Conservation (phyloP, 1,140 invertebrate genomes). For the Ceratina japonica region DNA sequence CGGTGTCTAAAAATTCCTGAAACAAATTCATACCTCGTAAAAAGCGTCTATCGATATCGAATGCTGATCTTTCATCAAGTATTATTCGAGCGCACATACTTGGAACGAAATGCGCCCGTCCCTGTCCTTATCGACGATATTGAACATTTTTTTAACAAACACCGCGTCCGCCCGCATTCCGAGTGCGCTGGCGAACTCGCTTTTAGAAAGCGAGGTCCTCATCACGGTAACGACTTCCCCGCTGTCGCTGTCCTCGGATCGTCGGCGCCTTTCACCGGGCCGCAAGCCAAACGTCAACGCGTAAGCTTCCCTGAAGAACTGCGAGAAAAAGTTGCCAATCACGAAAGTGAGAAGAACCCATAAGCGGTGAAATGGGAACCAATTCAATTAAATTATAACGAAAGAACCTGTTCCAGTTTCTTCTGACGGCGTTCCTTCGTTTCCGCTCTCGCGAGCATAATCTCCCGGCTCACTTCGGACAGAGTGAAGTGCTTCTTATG, state of each 20-base stretch:
- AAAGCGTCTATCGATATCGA: too few species aligned
- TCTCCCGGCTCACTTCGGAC: constrained; percentile 84
- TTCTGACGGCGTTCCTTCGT: constrained; percentile 96
- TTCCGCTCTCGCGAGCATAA: constrained; percentile 95
- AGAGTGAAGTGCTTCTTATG: constrained; percentile 90
- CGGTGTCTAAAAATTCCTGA: constrained; percentile 97
- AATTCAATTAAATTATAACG: neutral
- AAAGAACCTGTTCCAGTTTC: constrained; percentile 87
- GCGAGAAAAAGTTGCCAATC: neutral
- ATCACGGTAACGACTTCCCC: constrained; percentile 94
- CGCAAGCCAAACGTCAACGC: constrained; percentile 94
- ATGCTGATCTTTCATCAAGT: too few species aligned
- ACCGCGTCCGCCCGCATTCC: constrained; percentile 98
- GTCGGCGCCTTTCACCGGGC: constrained; percentile 85
- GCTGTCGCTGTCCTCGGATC: constrained; percentile 87
- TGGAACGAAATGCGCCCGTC: constrained; percentile 98
- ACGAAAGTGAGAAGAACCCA: neutral
- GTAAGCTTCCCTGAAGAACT: constrained; percentile 99
- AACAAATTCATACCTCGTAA: constrained; percentile 13
- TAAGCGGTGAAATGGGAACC: neutral
- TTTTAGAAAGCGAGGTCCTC: constrained; percentile 95
- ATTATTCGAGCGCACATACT: constrained; percentile 68
- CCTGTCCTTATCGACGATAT: constrained; percentile 97
- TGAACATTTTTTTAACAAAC: constrained; percentile 99
- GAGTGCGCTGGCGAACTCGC: constrained; percentile 97